Conservation (phyloP, 2,113 vertebrate species). For the Rhagologus leucostigma region DNA sequence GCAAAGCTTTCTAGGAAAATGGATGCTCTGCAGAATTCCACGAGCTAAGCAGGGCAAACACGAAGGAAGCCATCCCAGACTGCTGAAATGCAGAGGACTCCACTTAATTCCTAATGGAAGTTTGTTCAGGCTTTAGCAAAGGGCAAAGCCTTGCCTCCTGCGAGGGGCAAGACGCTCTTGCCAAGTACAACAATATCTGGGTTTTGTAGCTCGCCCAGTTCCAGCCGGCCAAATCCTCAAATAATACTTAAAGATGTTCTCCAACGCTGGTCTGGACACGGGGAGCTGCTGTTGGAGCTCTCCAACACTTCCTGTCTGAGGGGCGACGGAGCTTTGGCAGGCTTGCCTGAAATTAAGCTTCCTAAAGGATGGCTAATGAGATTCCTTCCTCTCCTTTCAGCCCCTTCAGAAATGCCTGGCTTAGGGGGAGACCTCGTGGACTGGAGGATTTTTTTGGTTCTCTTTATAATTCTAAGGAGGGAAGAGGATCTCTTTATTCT, state of each 20-base stretch:
- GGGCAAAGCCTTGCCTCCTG: background rate
- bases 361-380: background rate
- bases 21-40: background rate
- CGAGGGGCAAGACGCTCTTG: background rate
- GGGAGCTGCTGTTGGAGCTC: background rate
- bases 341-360: background rate
- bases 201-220: background rate
- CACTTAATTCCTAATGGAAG: background rate
- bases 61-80: background rate
- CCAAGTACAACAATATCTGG: slow-evolving; percentile 42
- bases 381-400: slow-evolving; percentile 3
- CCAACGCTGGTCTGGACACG: accelerated
- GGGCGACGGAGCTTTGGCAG: background rate
- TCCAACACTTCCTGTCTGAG: background rate
- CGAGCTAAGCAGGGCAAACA: background rate
- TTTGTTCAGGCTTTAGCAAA: slow-evolving; percentile 30
- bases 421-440: background rate
- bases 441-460: background rate
- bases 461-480: background rate
- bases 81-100: background rate
- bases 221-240: slow-evolving; percentile 28
- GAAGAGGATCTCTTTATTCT: background rate
- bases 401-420: background rate
- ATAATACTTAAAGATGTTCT: background rate
- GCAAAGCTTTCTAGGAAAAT: slow-evolving; percentile 42